Percentiles rank a stretch among this genome's conserved stretches.
Evolutionary conservation across 2,113 vertebrate genomes (phyloP).

Genomic region (Maccullochella peelii): DNA sequence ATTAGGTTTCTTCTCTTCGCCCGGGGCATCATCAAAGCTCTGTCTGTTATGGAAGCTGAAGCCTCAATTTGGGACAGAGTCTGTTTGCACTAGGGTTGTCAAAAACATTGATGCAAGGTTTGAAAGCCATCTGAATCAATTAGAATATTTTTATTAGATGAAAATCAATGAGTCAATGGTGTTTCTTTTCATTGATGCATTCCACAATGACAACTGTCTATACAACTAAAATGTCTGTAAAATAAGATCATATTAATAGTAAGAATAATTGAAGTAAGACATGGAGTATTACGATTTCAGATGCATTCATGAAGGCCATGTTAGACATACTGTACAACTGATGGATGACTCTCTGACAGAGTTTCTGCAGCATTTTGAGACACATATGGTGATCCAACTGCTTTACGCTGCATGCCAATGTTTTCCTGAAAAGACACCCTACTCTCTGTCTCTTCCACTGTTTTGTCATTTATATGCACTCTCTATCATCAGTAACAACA

Average conservation of each 20-base stretch:
- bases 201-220: neutral
- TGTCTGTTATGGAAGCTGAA: conserved; percentile 27
- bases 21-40: conserved; percentile 15
- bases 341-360: conserved; percentile 31
- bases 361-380: conserved; percentile 42
- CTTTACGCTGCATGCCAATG: conserved; percentile 39
- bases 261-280: neutral
- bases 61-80: conserved; percentile 14
- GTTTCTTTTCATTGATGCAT: neutral
- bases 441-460: conserved; percentile 14
- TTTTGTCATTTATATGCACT: conserved; percentile 15
- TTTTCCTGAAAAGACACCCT: conserved; percentile 21
- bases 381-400: conserved; percentile 48
- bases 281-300: neutral
- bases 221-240: neutral
- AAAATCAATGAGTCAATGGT: neutral
- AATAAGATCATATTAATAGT: neutral
- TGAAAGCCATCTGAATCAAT: neutral
- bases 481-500: neutral
- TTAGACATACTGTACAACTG: conserved; percentile 6
- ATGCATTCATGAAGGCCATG: conserved; percentile 7
- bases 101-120: neutral
- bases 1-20: conserved; percentile 44
- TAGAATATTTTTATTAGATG: neutral
- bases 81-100: neutral